These are phyloP conservation scores for Gymnopithys bicolor DNA, from an alignment of 2,797 vertebrate genomes.

Conservation along the genomic window DNA sequence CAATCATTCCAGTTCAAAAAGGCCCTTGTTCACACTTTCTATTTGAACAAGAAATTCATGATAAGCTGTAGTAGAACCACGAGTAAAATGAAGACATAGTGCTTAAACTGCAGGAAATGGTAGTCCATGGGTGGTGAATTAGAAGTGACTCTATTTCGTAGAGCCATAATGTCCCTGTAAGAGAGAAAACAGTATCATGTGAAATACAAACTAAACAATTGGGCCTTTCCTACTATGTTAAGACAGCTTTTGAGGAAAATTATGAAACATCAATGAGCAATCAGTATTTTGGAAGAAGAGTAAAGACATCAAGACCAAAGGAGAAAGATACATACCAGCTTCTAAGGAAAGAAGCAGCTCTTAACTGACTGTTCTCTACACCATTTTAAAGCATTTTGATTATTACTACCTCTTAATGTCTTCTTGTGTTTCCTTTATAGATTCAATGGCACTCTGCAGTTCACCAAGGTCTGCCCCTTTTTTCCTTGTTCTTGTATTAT, in stretches of 20 bases:
- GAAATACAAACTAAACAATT: neutral
- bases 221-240: neutral
- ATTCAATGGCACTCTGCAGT: slow-evolving; percentile 95
- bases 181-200: slow-evolving; percentile 43
- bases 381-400: neutral
- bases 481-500: slow-evolving; percentile 89
- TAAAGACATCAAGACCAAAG: neutral
- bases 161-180: slow-evolving; percentile 87
- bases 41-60: slow-evolving; percentile 95
- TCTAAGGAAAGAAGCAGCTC: neutral
- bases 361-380: neutral
- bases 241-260: neutral
- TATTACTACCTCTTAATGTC: slow-evolving; percentile 92
- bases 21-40: slow-evolving; percentile 72
- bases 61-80: slow-evolving; percentile 92
- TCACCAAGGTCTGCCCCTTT: slow-evolving; percentile 92
- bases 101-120: slow-evolving; percentile 90
- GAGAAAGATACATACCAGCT: neutral
- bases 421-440: slow-evolving; percentile 93
- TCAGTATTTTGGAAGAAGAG: neutral
- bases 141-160: slow-evolving; percentile 84
- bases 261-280: neutral
- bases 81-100: slow-evolving; percentile 89
- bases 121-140: slow-evolving; percentile 78
- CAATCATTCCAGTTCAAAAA: slow-evolving; percentile 68